Evolutionary conservation across 2,797 vertebrate species (phyloP).

Genomic region (Siniperca obscura): DNA sequence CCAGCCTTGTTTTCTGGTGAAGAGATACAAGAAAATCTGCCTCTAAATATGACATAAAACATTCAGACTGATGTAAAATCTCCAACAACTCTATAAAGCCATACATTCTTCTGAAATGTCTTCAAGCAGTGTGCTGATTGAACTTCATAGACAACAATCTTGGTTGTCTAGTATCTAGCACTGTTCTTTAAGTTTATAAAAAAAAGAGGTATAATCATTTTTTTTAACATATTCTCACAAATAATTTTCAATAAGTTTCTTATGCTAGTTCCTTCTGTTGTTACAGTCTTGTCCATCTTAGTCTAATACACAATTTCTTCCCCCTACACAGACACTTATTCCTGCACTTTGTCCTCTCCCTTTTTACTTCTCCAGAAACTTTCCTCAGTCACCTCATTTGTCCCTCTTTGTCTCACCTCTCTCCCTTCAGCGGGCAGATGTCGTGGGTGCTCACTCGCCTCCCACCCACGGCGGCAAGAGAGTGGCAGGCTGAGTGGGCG

Average conservation of each 20-base stretch:
- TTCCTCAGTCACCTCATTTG: neutral
- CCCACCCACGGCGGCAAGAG: conserved; percentile 79
- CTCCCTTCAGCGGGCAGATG: conserved; percentile 67
- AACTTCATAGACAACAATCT: neutral
- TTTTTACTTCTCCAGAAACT: neutral
- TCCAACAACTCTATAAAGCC: neutral
- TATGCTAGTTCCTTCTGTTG: neutral
- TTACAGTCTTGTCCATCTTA: neutral
- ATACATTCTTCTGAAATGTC: conserved; percentile 13
- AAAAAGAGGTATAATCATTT: neutral
- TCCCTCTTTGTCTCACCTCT: conserved; percentile 74
- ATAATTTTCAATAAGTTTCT: neutral
- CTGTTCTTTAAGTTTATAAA: neutral
- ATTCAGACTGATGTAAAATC: neutral
- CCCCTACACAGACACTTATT: neutral
- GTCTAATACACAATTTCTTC: neutral
- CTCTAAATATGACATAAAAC: neutral
- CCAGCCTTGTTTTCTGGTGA: conserved; percentile 20
- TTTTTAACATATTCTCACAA: neutral
- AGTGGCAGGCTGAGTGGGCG: conserved; percentile 75
- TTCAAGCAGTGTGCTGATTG: neutral
- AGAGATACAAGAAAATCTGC: neutral
- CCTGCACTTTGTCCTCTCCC: neutral
- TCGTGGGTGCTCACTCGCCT: conserved; percentile 66
- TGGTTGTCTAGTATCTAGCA: neutral